A percentile compares a stretch with the other conserved stretches of the same genome.
Evolutionary conservation across 2,888 invertebrate species (phyloP).

Genomic region (Noctua janthina): DNA sequence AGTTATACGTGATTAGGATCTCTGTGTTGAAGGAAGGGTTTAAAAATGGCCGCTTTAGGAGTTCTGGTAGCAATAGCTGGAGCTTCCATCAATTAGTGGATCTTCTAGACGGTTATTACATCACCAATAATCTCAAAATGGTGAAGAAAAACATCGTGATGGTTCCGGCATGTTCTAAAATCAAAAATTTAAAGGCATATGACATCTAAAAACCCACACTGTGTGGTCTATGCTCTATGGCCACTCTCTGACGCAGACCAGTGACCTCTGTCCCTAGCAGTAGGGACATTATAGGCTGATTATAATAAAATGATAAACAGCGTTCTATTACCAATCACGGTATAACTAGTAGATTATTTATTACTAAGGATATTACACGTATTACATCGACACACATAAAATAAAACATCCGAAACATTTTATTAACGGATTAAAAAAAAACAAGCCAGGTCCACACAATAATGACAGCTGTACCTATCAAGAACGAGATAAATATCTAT

Average conservation of each 20-base stretch:
- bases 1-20: constrained; percentile 25
- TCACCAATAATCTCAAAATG: background rate
- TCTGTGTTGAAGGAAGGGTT: background rate
- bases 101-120: background rate
- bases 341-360: background rate
- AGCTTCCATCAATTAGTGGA: background rate
- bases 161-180: background rate
- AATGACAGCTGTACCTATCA: constrained; percentile 61
- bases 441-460: constrained; percentile 7
- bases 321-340: background rate
- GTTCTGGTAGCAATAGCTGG: background rate
- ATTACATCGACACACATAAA: background rate
- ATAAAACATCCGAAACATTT: constrained; percentile 25
- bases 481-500: constrained; percentile 54
- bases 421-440: background rate
- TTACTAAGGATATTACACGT: constrained; percentile 9
- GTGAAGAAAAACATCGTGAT: background rate
- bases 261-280: background rate
- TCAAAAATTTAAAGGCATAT: background rate
- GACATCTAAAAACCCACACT: background rate
- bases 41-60: background rate
- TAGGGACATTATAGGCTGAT: no score
- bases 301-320: background rate
- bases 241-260: background rate
- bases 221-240: background rate